phyloP scores from a whole-genome alignment of 2,797 vertebrate species.

The Craterocephalus amniculus region DNA sequence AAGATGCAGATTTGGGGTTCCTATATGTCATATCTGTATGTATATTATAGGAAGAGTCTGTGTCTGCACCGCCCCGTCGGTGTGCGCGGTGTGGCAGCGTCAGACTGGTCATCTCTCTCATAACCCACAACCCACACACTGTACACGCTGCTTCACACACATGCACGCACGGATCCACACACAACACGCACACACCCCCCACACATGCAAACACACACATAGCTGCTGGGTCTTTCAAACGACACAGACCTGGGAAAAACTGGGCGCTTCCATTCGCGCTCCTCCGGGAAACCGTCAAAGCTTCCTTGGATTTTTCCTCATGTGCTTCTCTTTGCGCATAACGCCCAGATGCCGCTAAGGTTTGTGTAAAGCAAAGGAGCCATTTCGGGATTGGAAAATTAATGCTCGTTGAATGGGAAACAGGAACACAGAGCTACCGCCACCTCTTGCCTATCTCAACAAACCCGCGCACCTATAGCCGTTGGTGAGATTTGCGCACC shows the following conservation, averaged over 20 bases:
- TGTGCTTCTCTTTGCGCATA: conserved; percentile 59
- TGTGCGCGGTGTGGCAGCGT: conserved; percentile 44
- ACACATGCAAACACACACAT: not conserved
- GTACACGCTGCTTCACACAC: conserved; percentile 22
- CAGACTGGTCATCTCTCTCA: conserved; percentile 53
- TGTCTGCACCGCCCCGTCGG: conserved; percentile 62
- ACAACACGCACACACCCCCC: not conserved
- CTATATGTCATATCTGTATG: not conserved
- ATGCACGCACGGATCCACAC: conserved; percentile 1
- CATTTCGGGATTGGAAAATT: conserved; percentile 35
- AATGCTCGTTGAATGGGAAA: conserved; percentile 72
- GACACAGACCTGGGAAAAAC: conserved; percentile 38
- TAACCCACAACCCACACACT: conserved; percentile 19
- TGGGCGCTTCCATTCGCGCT: conserved; percentile 46
- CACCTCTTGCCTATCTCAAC: conserved; percentile 40
- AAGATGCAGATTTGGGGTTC: not conserved
- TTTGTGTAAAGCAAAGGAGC: conserved; percentile 29
- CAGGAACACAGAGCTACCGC: conserved; percentile 37
- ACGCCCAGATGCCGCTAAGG: conserved; percentile 36
- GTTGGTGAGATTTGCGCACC: conserved; percentile 52
- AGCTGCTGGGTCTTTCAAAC: conserved; percentile 9
- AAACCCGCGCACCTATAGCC: conserved; percentile 24
- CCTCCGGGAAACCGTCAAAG: conserved; percentile 34
- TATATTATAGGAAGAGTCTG: conserved; percentile 19
- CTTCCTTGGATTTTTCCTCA: conserved; percentile 41